Base-by-base conservation (phyloP, 2,113 vertebrate species). In the Trogon surrucura region DNA sequence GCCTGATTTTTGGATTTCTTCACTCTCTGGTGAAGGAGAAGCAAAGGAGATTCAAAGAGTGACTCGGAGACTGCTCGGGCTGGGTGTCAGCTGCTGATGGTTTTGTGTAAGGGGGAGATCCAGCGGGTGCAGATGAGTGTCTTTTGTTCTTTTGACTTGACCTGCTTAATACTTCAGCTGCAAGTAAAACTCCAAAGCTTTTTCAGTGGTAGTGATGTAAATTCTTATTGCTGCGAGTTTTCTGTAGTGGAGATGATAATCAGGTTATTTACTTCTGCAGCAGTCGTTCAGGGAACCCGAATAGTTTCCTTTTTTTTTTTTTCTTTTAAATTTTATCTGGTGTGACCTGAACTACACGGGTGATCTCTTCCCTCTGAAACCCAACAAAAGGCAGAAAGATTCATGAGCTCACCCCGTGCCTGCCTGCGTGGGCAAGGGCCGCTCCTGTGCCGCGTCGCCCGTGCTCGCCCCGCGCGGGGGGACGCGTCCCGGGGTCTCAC, bases 231-330 rank as follows among this genome's bases (percentile, higher is more conserved):
- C 54, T 3, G 4, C 4, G 44, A 10, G 53, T 12, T 62, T 7
- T 41, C 47, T 30, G 34, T 20, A 20, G 41, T 53, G 71, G 30
- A n/a, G 79, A 30, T 54, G 5, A 2, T 22, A 16, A 2, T 3
- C 26, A 41, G 36, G 14, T 51, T 3, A 3, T 32, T 32, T 12
- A 18, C n/a, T 34, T 65, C 77, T 80, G 51, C 44, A 3, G 6
- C 10, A 4, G 9, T 16, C 25, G 51, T 12, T 7, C 38, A 23
- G 0, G 4, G 11, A 2, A 5, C 41, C 20, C 5, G 0, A 3
- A 15, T 4, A 22, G 23, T 72, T 75, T 30, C 21, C 34, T 36
- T 29, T 36, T 36, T 26, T 36, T 26, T 44, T 44, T 45, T 6
- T 45, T 20, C 51, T 13, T 19, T 77, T 21, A 13, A 18, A 10